These are phyloP conservation scores for Ailurus styani DNA, from an alignment of 2,113 vertebrate species.

Conservation along the genomic window DNA sequence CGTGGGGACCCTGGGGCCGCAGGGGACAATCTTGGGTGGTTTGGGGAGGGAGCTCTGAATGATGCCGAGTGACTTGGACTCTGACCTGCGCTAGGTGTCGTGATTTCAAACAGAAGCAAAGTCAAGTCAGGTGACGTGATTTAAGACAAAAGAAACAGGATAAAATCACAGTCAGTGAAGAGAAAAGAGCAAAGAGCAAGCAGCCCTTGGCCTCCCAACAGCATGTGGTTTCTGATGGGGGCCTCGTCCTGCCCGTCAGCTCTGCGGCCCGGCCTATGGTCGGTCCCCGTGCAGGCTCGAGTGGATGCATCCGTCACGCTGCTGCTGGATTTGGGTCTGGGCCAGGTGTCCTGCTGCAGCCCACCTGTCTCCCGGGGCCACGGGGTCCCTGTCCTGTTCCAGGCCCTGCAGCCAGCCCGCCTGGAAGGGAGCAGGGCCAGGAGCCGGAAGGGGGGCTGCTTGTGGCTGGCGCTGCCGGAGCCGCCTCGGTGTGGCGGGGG, in stretches of 20 bases:
- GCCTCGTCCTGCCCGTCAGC: fast-evolving
- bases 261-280: neutral
- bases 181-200: too few relatives aligned
- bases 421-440: neutral
- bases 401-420: neutral
- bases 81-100: neutral
- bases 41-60: neutral
- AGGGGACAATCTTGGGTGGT: fast-evolving
- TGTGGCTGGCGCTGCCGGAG: neutral
- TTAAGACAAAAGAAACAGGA: neutral
- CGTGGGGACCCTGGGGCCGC: fast-evolving
- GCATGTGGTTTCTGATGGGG: neutral
- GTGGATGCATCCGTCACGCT: fast-evolving
- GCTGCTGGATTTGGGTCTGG: too few relatives aligned
- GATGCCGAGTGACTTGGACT: neutral
- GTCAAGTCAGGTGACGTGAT: neutral
- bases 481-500: fast-evolving
- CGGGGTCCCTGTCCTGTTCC: neutral
- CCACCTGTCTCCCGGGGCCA: fast-evolving
- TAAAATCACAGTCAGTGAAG: too few relatives aligned
- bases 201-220: fast-evolving
- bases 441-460: neutral
- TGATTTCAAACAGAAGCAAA: neutral
- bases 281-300: fast-evolving
- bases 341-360: neutral